These are phyloP conservation scores for Platorchestia sp. DNA, from an alignment of 1,140 invertebrate genomes.

Conservation along the genomic window DNA sequence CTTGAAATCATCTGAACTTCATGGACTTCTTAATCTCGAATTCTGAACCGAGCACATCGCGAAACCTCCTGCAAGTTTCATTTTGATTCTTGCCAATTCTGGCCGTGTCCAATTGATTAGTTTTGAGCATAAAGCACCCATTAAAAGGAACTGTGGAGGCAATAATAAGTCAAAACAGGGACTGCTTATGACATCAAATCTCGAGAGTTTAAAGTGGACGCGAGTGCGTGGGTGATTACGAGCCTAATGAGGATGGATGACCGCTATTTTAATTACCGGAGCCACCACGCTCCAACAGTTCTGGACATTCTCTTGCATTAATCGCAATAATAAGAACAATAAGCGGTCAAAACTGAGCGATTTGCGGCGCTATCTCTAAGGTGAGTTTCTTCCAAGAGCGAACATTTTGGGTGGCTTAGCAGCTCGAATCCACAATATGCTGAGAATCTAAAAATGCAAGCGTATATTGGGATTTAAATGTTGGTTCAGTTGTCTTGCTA, in stretches of 20 bases:
- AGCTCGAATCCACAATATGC: neutral
- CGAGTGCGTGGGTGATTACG: constrained; percentile 15
- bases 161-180: constrained; percentile 45
- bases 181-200: constrained; percentile 49
- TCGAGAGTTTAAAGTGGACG: constrained; percentile 24
- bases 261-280: constrained; percentile 29
- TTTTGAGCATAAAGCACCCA: constrained; percentile 48
- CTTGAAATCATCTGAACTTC: neutral
- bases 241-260: constrained; percentile 44
- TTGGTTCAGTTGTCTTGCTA: neutral
- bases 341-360: neutral
- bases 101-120: constrained; percentile 35
- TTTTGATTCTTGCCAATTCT: neutral
- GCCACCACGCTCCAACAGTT: neutral
- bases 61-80: neutral
- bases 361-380: neutral
- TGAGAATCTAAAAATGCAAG: neutral
- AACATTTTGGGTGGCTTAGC: neutral
- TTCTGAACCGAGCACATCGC: neutral
- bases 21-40: neutral
- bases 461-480: neutral
- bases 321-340: neutral
- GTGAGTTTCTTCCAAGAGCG: neutral
- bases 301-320: neutral
- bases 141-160: constrained; percentile 28